These are phyloP conservation scores for Merops nubicus DNA, from an alignment of 2,113 vertebrate genomes.

Conservation along the genomic window DNA sequence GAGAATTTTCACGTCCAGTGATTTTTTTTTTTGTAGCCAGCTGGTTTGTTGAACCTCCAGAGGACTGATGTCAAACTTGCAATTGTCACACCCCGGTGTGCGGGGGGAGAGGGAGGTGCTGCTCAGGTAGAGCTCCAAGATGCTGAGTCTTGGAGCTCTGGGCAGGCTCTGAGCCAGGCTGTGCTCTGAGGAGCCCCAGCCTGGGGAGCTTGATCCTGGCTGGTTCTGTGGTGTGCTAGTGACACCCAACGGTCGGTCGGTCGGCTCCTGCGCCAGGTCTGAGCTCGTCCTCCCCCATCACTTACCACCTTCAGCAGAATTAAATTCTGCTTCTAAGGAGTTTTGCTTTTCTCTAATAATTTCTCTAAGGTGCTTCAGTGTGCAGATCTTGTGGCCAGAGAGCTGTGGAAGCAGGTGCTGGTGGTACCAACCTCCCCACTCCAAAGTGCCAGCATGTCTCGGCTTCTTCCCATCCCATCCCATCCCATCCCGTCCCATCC, in stretches of 20 bases:
- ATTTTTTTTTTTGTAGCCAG: not conserved
- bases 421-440: not conserved
- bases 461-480: not conserved
- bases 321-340: fast-evolving
- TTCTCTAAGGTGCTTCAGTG: fast-evolving
- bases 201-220: not conserved
- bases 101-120: not conserved
- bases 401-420: not conserved
- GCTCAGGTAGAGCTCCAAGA: not conserved
- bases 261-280: fast-evolving
- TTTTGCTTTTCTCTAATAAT: not conserved
- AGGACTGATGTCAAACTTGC: fast-evolving
- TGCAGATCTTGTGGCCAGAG: fast-evolving
- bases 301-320: fast-evolving
- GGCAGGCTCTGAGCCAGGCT: not conserved
- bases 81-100: fast-evolving
- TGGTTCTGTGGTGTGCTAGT: not conserved
- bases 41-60: not conserved
- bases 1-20: not conserved
- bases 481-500: too few relatives aligned
- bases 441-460: fast-evolving
- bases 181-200: not conserved
- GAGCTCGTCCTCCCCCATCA: too few relatives aligned
- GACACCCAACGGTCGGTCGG: not conserved
- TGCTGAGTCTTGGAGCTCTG: too few relatives aligned